These are phyloP conservation scores for Onychomys arenicola DNA, from an alignment of 2,797 vertebrate species.

Conservation along the genomic window DNA sequence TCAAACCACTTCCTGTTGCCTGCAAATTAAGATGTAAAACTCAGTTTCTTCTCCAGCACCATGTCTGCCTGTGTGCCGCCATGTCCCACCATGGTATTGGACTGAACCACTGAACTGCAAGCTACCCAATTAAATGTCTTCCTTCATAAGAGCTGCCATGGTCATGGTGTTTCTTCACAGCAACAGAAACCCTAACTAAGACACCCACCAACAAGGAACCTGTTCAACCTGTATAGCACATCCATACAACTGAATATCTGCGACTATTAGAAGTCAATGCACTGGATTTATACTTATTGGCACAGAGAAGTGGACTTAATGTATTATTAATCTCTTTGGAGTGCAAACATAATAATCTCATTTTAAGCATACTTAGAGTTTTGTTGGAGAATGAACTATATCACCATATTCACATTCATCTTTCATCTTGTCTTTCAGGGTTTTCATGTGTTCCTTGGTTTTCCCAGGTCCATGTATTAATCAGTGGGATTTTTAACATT, in stretches of 20 bases:
- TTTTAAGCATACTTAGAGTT: neutral
- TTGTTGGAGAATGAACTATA: neutral
- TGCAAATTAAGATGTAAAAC: neutral
- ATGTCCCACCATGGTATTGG: neutral
- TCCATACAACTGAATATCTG: neutral
- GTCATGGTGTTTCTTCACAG: neutral
- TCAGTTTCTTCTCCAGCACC: neutral
- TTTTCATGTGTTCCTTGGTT: neutral
- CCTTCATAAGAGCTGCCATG: neutral
- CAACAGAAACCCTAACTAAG: neutral
- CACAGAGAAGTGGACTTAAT: neutral
- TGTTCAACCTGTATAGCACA: neutral
- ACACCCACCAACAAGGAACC: neutral
- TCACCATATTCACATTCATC: neutral
- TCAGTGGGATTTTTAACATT: slow-evolving; percentile 2
- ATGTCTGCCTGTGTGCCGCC: neutral
- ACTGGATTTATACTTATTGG: neutral
- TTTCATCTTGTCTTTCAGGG: neutral
- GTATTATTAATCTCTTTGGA: neutral
- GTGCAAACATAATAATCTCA: neutral
- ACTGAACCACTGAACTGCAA: neutral
- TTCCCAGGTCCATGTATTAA: neutral
- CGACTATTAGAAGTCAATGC: neutral
- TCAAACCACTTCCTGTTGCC: neutral
- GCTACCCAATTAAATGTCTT: neutral